phyloP scores from a whole-genome alignment of 2,888 invertebrate genomes.

The Spilarctia lutea region DNA sequence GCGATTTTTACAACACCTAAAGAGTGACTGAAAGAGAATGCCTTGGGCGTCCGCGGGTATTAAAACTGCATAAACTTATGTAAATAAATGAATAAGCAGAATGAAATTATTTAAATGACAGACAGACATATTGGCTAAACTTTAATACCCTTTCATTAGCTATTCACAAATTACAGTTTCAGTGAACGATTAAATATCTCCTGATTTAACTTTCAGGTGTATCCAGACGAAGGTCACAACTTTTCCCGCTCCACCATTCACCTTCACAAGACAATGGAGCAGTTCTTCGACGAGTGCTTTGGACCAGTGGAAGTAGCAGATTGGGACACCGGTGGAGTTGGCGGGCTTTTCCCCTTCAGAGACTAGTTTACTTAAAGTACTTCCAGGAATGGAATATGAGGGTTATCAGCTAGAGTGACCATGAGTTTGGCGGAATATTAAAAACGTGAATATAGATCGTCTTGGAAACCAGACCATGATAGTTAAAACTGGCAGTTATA shows the following conservation, averaged over 20 bases:
- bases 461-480: conserved; percentile 13
- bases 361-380: conserved; percentile 60
- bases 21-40: too few relatives aligned
- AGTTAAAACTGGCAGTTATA: neutral
- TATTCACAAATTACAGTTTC: neutral
- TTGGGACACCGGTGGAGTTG: conserved; percentile 88
- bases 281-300: conserved; percentile 94
- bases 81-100: neutral
- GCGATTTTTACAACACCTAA: too few relatives aligned
- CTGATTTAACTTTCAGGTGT: conserved; percentile 86
- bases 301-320: conserved; percentile 90
- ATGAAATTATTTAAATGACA: neutral
- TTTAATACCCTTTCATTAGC: neutral
- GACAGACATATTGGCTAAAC: neutral
- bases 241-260: conserved; percentile 91
- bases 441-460: neutral
- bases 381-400: conserved; percentile 11
- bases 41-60: too few relatives aligned
- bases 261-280: conserved; percentile 94
- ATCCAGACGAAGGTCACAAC: conserved; percentile 94
- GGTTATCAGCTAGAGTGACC: conserved; percentile 1
- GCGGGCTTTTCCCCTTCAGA: conserved; percentile 84
- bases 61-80: too few relatives aligned
- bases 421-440: conserved; percentile 13
- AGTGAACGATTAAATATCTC: neutral